These are phyloP conservation scores for Noturus placidus DNA, from an alignment of 2,113 vertebrate genomes.

Conservation along the genomic window DNA sequence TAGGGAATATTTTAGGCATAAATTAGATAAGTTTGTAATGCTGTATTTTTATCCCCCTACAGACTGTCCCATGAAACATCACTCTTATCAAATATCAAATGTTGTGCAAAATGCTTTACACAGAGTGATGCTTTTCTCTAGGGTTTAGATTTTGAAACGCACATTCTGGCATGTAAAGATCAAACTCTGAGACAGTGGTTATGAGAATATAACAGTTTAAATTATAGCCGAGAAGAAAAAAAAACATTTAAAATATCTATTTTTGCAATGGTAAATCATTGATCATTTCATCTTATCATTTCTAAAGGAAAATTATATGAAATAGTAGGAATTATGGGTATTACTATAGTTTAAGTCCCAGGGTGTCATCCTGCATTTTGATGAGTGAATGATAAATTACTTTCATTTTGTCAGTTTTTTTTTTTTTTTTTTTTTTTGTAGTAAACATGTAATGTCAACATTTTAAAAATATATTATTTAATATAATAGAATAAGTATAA, in stretches of 20 bases:
- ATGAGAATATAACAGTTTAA: not conserved
- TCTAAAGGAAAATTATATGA: not conserved
- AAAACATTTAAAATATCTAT: not conserved
- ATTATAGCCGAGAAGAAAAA: not conserved
- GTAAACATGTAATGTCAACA: no score
- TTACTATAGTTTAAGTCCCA: not conserved
- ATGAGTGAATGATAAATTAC: not conserved
- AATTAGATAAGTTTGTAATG: constrained; percentile 3
- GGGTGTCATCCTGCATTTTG: not conserved
- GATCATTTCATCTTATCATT: not conserved
- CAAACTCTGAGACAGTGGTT: not conserved
- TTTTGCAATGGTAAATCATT: not conserved
- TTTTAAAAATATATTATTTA: no score
- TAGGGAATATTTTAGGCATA: not conserved
- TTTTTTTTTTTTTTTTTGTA: no score
- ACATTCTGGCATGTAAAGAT: not conserved
- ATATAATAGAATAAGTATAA: no score
- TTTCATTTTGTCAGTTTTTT: not conserved
- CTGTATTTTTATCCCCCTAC: not conserved
- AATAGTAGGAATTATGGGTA: not conserved
- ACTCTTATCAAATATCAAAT: not conserved
- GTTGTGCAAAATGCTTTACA: not conserved
- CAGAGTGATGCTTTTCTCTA: not conserved
- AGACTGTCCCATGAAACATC: not conserved
- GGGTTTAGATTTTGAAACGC: not conserved